These are phyloP conservation scores for Oconnorella tubifera DNA, from an alignment of 2,888 invertebrate genomes.

Conservation along the genomic window DNA sequence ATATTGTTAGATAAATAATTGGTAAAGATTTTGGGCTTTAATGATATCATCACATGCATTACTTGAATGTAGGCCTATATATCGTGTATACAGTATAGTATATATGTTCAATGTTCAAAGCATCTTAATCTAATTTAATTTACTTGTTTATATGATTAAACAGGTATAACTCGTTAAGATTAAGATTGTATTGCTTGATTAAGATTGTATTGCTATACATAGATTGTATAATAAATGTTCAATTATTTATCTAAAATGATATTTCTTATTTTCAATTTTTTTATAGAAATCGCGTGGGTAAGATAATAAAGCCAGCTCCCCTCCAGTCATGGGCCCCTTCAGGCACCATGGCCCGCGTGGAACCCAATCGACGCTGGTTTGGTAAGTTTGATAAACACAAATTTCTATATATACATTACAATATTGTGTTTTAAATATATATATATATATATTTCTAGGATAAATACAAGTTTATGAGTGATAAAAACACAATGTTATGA, in stretches of 20 bases:
- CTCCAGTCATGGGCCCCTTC: constrained; percentile 85
- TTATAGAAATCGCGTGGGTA: constrained; percentile 69
- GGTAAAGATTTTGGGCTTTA: too few species aligned
- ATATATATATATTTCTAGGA: background rate
- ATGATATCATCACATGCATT: too few species aligned
- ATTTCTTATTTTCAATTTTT: background rate
- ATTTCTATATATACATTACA: background rate
- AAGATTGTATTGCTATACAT: background rate
- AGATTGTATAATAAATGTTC: background rate
- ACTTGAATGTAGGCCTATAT: too few species aligned
- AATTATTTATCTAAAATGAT: background rate
- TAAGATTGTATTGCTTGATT: constrained; percentile 6
- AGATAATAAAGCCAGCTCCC: constrained; percentile 89
- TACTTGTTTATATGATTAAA: too few species aligned
- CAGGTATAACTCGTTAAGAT: too few species aligned
- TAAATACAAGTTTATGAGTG: background rate
- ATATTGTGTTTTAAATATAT: background rate
- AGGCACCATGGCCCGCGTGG: constrained; percentile 88
- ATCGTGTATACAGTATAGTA: too few species aligned
- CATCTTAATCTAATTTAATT: too few species aligned
- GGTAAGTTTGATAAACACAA: constrained; percentile 60
- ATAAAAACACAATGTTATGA: background rate
- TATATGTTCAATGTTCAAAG: too few species aligned
- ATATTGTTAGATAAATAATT: too few species aligned
- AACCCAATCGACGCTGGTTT: constrained; percentile 98